Evolutionary conservation across 2,113 vertebrate genomes (phyloP).

Genomic region (Lampris megalopsis): DNA sequence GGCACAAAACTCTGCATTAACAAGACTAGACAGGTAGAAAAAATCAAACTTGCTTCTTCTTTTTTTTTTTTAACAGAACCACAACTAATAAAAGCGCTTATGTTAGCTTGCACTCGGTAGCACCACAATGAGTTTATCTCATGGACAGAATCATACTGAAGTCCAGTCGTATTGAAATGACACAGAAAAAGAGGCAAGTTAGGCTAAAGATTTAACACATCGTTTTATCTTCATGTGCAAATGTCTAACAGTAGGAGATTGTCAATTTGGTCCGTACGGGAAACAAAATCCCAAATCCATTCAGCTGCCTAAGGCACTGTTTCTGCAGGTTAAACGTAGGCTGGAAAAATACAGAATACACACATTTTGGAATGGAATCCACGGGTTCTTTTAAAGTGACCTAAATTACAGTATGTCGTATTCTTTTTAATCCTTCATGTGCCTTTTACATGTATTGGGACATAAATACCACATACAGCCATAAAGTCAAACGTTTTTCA

Average conservation of each 20-base stretch:
- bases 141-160: slow-evolving; percentile 30
- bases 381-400: slow-evolving; percentile 23
- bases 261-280: slow-evolving; percentile 30
- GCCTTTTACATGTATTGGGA: slow-evolving; percentile 1
- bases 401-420: slow-evolving; percentile 15
- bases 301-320: slow-evolving; percentile 17
- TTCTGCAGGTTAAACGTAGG: not conserved
- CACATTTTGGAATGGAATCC: not conserved
- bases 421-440: slow-evolving; percentile 17
- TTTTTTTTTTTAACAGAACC: not conserved
- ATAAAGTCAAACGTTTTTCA: not conserved
- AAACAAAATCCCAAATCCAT: not conserved
- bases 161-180: slow-evolving; percentile 28
- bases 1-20: not conserved
- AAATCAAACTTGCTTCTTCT: slow-evolving; percentile 51
- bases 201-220: slow-evolving; percentile 21
- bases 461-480: slow-evolving; percentile 19
- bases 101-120: slow-evolving; percentile 67
- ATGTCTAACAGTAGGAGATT: slow-evolving; percentile 41
- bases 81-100: slow-evolving; percentile 45
- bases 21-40: not conserved
- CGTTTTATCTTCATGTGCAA: slow-evolving; percentile 53
- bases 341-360: slow-evolving; percentile 12
- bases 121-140: slow-evolving; percentile 66
- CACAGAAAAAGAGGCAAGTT: slow-evolving; percentile 17